Evolutionary conservation across 2,113 vertebrate species (phyloP).

Genomic region (Centropus unirufus): DNA sequence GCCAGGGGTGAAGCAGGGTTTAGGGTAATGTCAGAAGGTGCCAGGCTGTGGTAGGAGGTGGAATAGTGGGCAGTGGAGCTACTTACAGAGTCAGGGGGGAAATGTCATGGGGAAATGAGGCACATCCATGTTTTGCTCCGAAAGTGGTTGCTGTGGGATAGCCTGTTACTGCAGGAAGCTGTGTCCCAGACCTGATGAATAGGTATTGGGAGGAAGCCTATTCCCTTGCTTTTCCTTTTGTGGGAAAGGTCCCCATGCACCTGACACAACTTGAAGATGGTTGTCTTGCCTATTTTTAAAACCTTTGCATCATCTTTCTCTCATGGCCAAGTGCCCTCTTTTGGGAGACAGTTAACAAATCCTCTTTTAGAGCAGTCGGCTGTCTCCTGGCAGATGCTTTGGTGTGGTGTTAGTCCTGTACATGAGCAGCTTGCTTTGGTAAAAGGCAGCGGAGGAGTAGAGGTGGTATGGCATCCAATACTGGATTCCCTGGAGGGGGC

Average conservation of each 20-base stretch:
- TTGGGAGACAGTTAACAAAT: background rate
- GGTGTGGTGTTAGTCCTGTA: background rate
- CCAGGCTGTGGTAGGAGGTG: accelerated
- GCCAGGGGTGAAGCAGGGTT: background rate
- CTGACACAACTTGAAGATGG: background rate
- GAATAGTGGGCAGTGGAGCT: background rate
- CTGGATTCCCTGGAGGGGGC: background rate
- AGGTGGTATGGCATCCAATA: background rate
- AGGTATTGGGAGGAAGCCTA: background rate
- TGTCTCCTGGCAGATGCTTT: background rate
- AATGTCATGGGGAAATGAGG: background rate
- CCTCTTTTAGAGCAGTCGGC: background rate
- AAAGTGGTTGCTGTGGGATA: background rate
- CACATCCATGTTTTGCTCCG: background rate
- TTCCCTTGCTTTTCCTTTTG: background rate
- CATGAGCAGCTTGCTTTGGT: background rate
- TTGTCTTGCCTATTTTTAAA: background rate
- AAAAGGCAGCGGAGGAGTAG: background rate
- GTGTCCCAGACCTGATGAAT: background rate
- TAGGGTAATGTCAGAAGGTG: background rate
- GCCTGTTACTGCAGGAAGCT: background rate
- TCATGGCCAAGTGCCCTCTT: background rate
- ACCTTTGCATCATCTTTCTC: background rate
- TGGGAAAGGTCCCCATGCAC: background rate
- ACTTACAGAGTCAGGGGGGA: background rate